Evolutionary conservation across 1,140 invertebrate species (phyloP), one percentile per base, ranked within the genome.

Genomic region (Vanessa atalanta): DNA sequence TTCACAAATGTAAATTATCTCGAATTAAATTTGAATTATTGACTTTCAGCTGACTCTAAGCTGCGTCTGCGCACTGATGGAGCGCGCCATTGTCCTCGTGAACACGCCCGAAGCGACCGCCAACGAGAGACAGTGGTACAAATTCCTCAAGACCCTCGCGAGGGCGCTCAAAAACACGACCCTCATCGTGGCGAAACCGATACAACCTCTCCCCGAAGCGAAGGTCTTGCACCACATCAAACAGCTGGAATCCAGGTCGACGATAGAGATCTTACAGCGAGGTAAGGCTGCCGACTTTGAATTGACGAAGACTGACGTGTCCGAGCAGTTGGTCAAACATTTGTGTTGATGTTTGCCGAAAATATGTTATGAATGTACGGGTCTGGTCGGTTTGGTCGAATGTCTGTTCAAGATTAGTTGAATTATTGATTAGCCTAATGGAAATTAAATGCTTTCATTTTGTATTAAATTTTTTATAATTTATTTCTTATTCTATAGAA

Each of bases 111-210:
- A 92, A 47, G 84, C 89, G 11, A 88, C 88, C 0, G 81, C 89
- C 12, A 87, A 85, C 77, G 90, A 92, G 60, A 79, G 89, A 0
- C 90, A 91, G 63, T 92, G 90, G 90, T 87, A 82, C 53, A 92
- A 89, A 70, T 92, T 92, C 80, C 82, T 92, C 12, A 90, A 90
- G 60, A 91, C 85, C 0, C 65, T 91, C 0, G 88, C 89, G 0
- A 72, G 89, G 31, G 84, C 90, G 0, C 73, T 92, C 1, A 89
- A 90, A 64, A 83, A 84, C 75, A 88, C 87, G 0, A 84, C 77
- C 0, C 68, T 90, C 0, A 75, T 66, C 0, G 87, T 91, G 0
- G 82, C 88, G 0, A 83, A 76, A 13, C 89, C 90, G 0, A 20
- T 79, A 0, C 66, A 83, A 3, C 85, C 87, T 0, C 48, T 92